phyloP scores from a whole-genome alignment of 1,140 invertebrate species.

The Rhyacophila brunnea region DNA sequence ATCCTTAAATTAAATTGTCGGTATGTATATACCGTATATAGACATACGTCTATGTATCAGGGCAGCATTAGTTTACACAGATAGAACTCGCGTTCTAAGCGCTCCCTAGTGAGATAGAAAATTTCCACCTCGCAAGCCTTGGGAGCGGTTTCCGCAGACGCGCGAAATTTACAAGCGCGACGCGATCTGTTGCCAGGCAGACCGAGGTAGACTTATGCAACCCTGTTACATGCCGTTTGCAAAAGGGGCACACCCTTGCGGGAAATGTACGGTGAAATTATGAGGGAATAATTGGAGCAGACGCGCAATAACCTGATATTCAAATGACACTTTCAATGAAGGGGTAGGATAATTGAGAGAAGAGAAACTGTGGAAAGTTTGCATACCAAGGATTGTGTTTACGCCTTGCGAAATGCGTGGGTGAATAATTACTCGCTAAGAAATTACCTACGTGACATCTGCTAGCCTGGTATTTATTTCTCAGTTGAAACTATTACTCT shows the following conservation, averaged over 20 bases:
- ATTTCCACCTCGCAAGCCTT: background rate
- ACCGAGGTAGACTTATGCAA: conserved; percentile 13
- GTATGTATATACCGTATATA: too few species aligned
- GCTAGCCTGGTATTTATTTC: too few species aligned
- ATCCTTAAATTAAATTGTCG: too few species aligned
- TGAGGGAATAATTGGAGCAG: background rate
- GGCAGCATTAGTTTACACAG: background rate
- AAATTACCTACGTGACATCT: too few species aligned
- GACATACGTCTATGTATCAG: background rate
- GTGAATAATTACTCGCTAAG: too few species aligned
- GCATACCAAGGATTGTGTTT: too few species aligned
- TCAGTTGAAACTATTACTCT: too few species aligned
- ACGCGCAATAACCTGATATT: background rate
- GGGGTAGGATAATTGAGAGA: too few species aligned
- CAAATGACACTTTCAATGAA: too few species aligned
- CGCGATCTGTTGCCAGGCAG: conserved; percentile 13
- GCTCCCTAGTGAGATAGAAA: background rate
- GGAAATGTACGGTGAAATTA: conserved; percentile 4
- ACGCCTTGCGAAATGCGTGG: too few species aligned
- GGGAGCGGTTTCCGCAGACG: conserved; percentile 11
- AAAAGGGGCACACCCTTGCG: conserved; percentile 11
- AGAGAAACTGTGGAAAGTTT: too few species aligned
- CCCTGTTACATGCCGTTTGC: conserved; percentile 1
- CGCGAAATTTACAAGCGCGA: conserved; percentile 7
- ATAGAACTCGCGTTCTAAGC: background rate